Conservation (phyloP, 2,888 invertebrate species). For the Scaptomyza polygonia region DNA sequence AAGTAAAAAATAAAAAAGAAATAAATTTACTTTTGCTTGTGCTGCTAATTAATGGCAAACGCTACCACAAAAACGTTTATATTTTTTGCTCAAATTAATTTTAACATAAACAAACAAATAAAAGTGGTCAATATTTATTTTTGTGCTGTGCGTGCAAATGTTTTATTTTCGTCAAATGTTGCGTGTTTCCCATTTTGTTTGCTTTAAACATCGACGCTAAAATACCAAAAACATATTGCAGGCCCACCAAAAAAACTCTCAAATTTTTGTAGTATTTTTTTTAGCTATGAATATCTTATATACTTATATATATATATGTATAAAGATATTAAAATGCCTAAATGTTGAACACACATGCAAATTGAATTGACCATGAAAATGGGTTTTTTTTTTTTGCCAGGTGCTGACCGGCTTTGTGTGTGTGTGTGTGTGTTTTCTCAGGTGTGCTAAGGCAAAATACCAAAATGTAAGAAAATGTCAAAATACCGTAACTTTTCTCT, state of each 20-base stretch:
- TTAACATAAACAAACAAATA: constrained; percentile 55
- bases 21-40: neutral
- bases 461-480: neutral
- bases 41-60: constrained; percentile 47
- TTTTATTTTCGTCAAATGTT: constrained; percentile 24
- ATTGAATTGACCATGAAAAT: constrained; percentile 76
- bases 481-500: too few relatives aligned
- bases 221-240: constrained; percentile 42
- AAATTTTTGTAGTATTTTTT: constrained; percentile 35
- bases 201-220: constrained; percentile 27
- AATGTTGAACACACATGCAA: constrained; percentile 50
- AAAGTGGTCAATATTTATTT: constrained; percentile 37
- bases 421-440: constrained; percentile 20
- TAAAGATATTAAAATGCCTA: too few relatives aligned
- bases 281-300: constrained; percentile 13
- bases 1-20: neutral
- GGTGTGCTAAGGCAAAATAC: constrained; percentile 26
- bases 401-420: constrained; percentile 16
- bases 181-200: constrained; percentile 36
- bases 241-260: constrained; percentile 50
- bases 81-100: constrained; percentile 44
- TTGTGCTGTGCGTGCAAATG: too few relatives aligned
- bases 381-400: constrained; percentile 67
- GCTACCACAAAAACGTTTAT: neutral
- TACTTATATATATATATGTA: neutral